Percentiles rank a stretch among this genome's conserved stretches.
phyloP scores from a whole-genome alignment of 2,113 vertebrate species.

The Colius striatus region DNA sequence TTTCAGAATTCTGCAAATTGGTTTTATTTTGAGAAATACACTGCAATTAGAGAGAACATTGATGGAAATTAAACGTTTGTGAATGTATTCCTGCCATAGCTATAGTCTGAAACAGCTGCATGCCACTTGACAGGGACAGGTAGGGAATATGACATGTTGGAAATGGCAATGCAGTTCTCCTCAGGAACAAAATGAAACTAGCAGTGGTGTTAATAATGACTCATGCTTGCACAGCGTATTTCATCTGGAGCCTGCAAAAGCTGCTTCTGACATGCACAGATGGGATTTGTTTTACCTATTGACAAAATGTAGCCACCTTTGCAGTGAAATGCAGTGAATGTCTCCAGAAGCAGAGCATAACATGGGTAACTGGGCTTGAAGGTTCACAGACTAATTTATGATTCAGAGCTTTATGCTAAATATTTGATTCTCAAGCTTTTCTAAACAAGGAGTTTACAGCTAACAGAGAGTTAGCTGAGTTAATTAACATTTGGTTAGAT shows the following conservation, averaged over 20 bases:
- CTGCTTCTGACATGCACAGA: constrained; percentile 4
- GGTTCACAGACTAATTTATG: neutral
- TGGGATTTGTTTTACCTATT: neutral
- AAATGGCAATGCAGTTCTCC: constrained; percentile 29
- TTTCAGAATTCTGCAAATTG: constrained; percentile 53
- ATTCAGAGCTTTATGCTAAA: neutral
- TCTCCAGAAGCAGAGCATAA: neutral
- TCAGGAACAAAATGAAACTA: constrained; percentile 49
- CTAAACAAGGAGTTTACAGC: neutral
- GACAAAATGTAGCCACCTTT: neutral
- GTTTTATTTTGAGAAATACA: constrained; percentile 60
- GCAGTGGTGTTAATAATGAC: constrained; percentile 46
- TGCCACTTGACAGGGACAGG: constrained; percentile 31
- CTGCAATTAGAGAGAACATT: constrained; percentile 56
- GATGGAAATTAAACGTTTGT: constrained; percentile 46
- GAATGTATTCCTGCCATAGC: neutral
- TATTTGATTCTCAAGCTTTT: neutral
- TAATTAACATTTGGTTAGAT: neutral
- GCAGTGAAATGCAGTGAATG: neutral
- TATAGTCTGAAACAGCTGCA: constrained; percentile 46
- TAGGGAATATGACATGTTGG: constrained; percentile 37
- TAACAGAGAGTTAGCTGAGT: neutral
- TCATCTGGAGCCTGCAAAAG: constrained; percentile 37
- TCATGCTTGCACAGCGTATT: constrained; percentile 61
- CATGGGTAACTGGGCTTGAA: neutral